Conservation (phyloP, 2,888 invertebrate genomes). For the Capitulum mitella region DNA sequence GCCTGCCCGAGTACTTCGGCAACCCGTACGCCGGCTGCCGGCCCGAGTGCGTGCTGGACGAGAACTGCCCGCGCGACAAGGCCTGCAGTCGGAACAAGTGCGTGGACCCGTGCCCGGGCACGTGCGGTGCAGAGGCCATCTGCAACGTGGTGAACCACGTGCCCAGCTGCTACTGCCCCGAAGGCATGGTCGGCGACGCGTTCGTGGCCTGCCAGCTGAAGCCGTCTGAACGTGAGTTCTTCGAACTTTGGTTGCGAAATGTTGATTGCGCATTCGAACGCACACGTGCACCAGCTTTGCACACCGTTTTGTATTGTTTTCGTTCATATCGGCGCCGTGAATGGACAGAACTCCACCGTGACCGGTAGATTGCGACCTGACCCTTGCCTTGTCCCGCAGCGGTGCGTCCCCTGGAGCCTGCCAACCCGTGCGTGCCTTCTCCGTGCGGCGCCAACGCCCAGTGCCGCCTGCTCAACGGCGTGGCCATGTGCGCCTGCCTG, state of each 20-base stretch:
- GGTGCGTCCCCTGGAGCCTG: constrained; percentile 22
- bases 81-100: constrained; percentile 51
- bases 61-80: constrained; percentile 65
- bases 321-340: too few relatives aligned
- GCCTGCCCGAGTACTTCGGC: constrained; percentile 50
- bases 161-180: constrained; percentile 61
- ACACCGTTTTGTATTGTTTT: too few relatives aligned
- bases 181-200: constrained; percentile 73
- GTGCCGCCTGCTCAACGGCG: constrained; percentile 44
- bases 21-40: constrained; percentile 48
- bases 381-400: not conserved
- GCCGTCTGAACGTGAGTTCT: not conserved
- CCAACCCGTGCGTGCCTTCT: constrained; percentile 67
- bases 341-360: too few relatives aligned
- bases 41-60: constrained; percentile 67
- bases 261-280: too few relatives aligned
- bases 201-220: constrained; percentile 59
- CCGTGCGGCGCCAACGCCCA: constrained; percentile 80
- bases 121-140: constrained; percentile 41
- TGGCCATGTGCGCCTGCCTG: constrained; percentile 60
- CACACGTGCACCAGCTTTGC: too few relatives aligned
- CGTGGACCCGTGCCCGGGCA: constrained; percentile 60
- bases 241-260: too few relatives aligned
- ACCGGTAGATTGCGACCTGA: too few relatives aligned
- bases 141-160: constrained; percentile 39